These are phyloP conservation scores for Caenorhabditis drosophilae DNA, from an alignment of 2,888 invertebrate species.

Conservation along the genomic window DNA sequence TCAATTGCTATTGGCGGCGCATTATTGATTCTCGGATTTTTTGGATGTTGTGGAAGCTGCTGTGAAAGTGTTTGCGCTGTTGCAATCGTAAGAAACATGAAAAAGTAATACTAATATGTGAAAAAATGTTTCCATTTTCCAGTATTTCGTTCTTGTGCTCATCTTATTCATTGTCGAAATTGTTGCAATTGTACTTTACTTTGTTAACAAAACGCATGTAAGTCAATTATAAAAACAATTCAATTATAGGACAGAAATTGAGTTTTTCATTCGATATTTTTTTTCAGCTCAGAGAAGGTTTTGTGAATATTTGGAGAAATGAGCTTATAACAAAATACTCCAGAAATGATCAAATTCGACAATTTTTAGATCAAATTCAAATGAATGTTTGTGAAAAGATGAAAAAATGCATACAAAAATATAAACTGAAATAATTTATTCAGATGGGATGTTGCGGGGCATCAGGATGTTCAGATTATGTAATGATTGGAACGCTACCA, in stretches of 20 bases:
- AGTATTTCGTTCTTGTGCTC: slow-evolving; percentile 55
- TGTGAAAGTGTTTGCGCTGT: slow-evolving; percentile 52
- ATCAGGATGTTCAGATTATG: slow-evolving; percentile 47
- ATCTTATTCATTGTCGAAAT: slow-evolving; percentile 51
- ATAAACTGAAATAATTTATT: slow-evolving; percentile 7
- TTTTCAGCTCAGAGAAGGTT: slow-evolving; percentile 39
- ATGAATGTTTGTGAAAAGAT: slow-evolving; percentile 15
- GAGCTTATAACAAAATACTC: slow-evolving; percentile 50
- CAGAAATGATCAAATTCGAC: slow-evolving; percentile 12
- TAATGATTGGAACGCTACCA: slow-evolving; percentile 21
- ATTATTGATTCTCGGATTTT: slow-evolving; percentile 56
- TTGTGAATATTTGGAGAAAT: slow-evolving; percentile 31
- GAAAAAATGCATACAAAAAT: no score
- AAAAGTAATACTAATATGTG: background rate
- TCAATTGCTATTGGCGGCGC: slow-evolving; percentile 46
- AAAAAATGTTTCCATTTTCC: slow-evolving; percentile 6
- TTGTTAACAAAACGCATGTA: slow-evolving; percentile 45
- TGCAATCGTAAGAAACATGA: slow-evolving; percentile 38
- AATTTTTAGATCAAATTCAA: slow-evolving; percentile 45
- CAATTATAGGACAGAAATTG: background rate
- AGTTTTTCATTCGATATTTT: background rate
- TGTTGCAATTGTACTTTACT: slow-evolving; percentile 50
- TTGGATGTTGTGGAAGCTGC: slow-evolving; percentile 60
- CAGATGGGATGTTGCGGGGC: slow-evolving; percentile 57
- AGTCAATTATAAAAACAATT: slow-evolving; percentile 4